Evolutionary conservation across 2,888 invertebrate species (phyloP).

Genomic region (Eupithecia inturbata): DNA sequence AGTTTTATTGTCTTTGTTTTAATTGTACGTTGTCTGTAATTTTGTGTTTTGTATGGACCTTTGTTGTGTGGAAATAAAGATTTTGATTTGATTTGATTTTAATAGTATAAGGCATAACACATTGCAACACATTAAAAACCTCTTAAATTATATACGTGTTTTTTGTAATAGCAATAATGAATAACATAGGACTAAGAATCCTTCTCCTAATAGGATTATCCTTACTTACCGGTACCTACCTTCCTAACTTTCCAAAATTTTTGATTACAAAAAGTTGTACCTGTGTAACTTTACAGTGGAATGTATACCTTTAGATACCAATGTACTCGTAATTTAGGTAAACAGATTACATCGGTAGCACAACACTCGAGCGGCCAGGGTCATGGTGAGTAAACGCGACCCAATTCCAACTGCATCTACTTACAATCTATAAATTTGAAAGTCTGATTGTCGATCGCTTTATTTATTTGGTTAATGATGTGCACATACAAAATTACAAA

Average conservation of each 20-base stretch:
- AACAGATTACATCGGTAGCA: slow-evolving; percentile 41
- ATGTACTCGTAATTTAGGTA: slow-evolving; percentile 36
- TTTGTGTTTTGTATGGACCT: too few species aligned
- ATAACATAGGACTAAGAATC: background rate
- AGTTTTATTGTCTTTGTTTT: too few species aligned
- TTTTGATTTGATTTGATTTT: too few species aligned
- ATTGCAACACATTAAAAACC: background rate
- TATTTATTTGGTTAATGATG: background rate
- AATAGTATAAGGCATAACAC: background rate
- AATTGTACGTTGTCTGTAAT: too few species aligned
- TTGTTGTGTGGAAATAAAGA: too few species aligned
- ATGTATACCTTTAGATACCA: background rate
- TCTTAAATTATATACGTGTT: background rate
- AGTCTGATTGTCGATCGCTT: background rate
- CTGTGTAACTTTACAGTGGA: background rate
- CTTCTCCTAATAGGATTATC: background rate
- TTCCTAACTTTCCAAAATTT: background rate
- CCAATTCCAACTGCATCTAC: slow-evolving; percentile 35
- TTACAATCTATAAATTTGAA: background rate
- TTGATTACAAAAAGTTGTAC: background rate
- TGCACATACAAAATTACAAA: too few species aligned
- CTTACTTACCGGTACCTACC: background rate
- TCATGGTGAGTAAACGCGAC: slow-evolving; percentile 43
- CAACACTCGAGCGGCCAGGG: slow-evolving; percentile 44
- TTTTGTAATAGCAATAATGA: background rate